Evolutionary conservation across 2,797 vertebrate species (phyloP), one percentile per base, ranked within the genome.

Genomic region (Karalla daura): DNA sequence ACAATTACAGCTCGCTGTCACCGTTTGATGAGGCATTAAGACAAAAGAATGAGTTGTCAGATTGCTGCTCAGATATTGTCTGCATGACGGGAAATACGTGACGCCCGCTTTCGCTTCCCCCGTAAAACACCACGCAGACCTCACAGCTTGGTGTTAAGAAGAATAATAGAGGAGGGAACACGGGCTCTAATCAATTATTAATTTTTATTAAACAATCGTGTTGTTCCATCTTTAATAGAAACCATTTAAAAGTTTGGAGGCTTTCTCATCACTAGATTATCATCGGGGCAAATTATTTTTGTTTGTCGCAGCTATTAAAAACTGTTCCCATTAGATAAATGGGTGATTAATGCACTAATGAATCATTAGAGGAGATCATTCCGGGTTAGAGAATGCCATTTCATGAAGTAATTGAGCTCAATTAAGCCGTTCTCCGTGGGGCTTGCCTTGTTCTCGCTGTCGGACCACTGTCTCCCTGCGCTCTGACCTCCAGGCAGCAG

Each of bases 1-100:
- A 75, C 87, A 88, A 88, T 89, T 86, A 89, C 73, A 65, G 70
- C 83, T 44, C 10, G 79, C 78, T 85, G 89, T 90, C 87, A 80
- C 27, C 27, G 75, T 66, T 69, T 86, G 87, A 90, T 86, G 87
- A 89, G 74, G 80, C 84, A 78, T 84, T 87, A 78, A 88, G 74
- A 88, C 80, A 84, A 87, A 61, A 74, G 84, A 86, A 76, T 65
- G 23, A 78, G 73, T 77, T 89, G 89, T 89, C 91, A 90, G 77
- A 80, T 55, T 66, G 64, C 78, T 50, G 75, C 70, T 79, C 61
- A 13, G 68, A 90, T 85, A 73, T 84, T 88, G 87, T 90, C 68
- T 85, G 63, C 74, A 74, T 77, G 84, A 87, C 77, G 85, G 69
- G 70, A 84, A 86, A 80, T 63, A 79, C 63, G 69, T 24, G 41